Conservation (phyloP, 2,797 vertebrate genomes). For the Garrulus glandarius region DNA sequence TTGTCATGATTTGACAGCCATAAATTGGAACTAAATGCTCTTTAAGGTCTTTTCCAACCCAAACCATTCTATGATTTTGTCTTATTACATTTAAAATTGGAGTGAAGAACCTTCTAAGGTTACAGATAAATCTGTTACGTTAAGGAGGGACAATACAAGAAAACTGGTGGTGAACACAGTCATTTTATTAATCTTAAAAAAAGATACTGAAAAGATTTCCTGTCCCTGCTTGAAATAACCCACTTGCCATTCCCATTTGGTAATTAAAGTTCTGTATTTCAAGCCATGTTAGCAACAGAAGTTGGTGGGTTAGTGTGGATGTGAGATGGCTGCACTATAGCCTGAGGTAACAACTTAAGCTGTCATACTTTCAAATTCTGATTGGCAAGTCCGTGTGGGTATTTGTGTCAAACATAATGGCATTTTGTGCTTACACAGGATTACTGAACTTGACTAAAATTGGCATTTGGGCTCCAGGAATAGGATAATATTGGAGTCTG, state of each 20-base stretch:
- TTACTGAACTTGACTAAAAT: conserved; percentile 41
- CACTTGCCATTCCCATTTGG: neutral
- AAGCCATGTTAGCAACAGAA: neutral
- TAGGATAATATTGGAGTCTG: conserved; percentile 2
- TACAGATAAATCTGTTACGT: neutral
- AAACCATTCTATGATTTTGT: neutral
- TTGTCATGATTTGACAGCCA: no score
- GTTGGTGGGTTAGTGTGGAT: neutral
- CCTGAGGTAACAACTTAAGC: conserved; percentile 14
- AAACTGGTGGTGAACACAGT: neutral
- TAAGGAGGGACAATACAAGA: neutral
- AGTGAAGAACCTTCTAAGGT: neutral
- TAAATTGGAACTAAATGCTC: neutral
- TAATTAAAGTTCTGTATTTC: neutral
- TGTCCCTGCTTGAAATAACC: neutral
- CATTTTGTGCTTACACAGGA: conserved; percentile 40
- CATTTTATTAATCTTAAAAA: neutral
- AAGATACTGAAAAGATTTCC: neutral
- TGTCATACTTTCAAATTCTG: neutral
- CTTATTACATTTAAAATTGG: neutral
- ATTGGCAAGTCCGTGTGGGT: conserved; percentile 2
- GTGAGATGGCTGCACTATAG: neutral
- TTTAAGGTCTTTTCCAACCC: neutral
- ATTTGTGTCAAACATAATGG: conserved; percentile 40
- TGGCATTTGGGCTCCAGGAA: neutral